Base-by-base conservation (phyloP, 1,140 invertebrate species). In the Heterodera schachtii region DNA sequence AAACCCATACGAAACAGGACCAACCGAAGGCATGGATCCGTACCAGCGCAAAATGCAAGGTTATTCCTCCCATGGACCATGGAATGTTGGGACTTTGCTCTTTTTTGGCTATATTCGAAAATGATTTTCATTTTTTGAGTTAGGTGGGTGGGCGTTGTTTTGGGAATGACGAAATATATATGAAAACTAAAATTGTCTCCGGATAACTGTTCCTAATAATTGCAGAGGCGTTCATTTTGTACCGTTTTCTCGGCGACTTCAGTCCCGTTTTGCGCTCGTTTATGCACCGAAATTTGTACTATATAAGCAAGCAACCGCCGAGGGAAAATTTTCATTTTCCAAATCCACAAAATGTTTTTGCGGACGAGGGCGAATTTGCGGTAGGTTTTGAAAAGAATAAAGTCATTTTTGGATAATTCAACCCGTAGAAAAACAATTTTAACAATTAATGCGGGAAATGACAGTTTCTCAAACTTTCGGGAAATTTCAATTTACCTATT, bases 31-130 rank as follows among this genome's bases (percentile, higher is more conserved):
- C 31, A 78, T 69, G n/a, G 44, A 41, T n/a, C 47, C 21, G 2
- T 78, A 78, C 64, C 66, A 70, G 31, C 76, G 60, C 9, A 66
- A 70, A 70, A 70, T 78, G 64, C 64, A 64, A 78, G 76, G 76
- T 78, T 76, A 6, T 57, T 19, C 66, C 46, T 76, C 13, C 43
- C 2, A n/a, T 31, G 8, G 67, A 70, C 67, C 9, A 11, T 21
- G 9, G 9, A 11, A 2, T 19, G 41, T 43, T 43, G 19, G 21
- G 67, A 9, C 41, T 13, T 70, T 16, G 19, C 41, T 6, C 41
- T 7, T n/a, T 9, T 13, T 70, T 70, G 8, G 21, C 8, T n/a
- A 43, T 9, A 70, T 6, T 70, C 21, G 19, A 70, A 70, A 13
- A 13, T 47, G n/a, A 64, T 46, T 49, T 66, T 11, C 73, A 74